Evolutionary conservation across 2,888 invertebrate genomes (phyloP), one percentile per base, ranked within the genome.

Genomic region (Glyphotaelius pellucidus): DNA sequence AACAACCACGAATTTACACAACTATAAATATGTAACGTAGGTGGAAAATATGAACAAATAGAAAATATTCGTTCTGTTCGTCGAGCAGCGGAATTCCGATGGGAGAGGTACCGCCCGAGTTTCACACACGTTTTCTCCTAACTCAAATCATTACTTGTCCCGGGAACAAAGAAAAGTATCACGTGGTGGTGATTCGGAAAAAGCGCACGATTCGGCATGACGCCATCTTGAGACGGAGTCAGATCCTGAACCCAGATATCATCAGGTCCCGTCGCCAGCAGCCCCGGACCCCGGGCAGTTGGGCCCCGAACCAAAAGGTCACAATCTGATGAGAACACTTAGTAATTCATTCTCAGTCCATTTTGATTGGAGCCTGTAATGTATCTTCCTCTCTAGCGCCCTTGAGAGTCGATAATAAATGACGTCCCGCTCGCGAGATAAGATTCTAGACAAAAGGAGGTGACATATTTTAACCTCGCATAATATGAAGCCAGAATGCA

Each of bases 161-260:
- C 35, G 25, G 83, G 83, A 83, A 35, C 83, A 83, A 83, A 83
- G 83, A 83, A 67, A 67, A 31, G 25, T 25, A 32, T 38, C 83
- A 83, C 86, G 52, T 19, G 87, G 25, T 35, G 38, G 42, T 42
- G 89, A 89, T 92, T 91, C 89, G 52, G 89, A 92, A 92, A 90
- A 88, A 91, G 91, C 92, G 91, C 92, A 92, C 92, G 92, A 92
- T 90, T 90, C 47, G 89, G 80, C 90, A 89, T 92, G 89, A 92
- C 67, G 84, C 90, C 89, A 47, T 91, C 90, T 79, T 88, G 79
- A 81, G 35, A 31, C 83, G 90, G 86, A 88, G 67, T 92, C 92
- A 92, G 92, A 92, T 92, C 86, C 35, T 92, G 90, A 92, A 91
- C 92, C 80, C 52, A 89, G 92, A 92, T 92, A 88, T 30, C 47